phyloP scores from a whole-genome alignment of 2,888 invertebrate species.

The Heliconius cydno region DNA sequence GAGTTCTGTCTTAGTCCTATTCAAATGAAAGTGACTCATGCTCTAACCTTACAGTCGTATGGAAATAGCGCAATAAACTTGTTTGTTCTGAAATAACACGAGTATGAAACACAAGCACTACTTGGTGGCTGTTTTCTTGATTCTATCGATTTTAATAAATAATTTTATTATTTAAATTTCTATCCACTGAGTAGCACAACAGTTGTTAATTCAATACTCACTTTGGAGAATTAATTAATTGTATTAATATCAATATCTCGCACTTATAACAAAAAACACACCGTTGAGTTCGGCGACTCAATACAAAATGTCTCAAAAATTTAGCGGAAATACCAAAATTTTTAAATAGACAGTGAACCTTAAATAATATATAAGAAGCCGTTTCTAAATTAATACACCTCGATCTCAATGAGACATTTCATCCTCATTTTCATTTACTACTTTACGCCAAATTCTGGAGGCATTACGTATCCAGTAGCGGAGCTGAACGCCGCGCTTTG shows the following conservation, averaged over 20 bases:
- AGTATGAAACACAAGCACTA: neutral
- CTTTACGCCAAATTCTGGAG: too few species aligned
- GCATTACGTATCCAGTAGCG: neutral
- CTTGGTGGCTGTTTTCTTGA: neutral
- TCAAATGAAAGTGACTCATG: constrained; percentile 31
- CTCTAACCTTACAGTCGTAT: constrained; percentile 31
- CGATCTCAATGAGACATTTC: neutral
- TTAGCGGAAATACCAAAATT: too few species aligned
- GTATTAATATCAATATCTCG: too few species aligned
- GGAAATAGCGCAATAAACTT: constrained; percentile 38
- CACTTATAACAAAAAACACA: too few species aligned
- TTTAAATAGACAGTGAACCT: too few species aligned
- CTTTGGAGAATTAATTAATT: too few species aligned
- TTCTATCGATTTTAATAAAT: neutral
- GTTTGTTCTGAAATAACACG: constrained; percentile 31
- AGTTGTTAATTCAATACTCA: too few species aligned
- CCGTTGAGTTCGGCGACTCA: too few species aligned
- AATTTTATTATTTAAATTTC: too few species aligned
- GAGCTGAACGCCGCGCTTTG: neutral
- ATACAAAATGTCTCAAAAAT: too few species aligned
- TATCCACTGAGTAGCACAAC: too few species aligned
- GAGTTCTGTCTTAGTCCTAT: constrained; percentile 21
- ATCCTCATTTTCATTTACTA: neutral
- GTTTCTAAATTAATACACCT: neutral
- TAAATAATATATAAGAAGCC: too few species aligned